Conservation (phyloP, 2,888 invertebrate species). For the Gymnoscelis rufifasciata region DNA sequence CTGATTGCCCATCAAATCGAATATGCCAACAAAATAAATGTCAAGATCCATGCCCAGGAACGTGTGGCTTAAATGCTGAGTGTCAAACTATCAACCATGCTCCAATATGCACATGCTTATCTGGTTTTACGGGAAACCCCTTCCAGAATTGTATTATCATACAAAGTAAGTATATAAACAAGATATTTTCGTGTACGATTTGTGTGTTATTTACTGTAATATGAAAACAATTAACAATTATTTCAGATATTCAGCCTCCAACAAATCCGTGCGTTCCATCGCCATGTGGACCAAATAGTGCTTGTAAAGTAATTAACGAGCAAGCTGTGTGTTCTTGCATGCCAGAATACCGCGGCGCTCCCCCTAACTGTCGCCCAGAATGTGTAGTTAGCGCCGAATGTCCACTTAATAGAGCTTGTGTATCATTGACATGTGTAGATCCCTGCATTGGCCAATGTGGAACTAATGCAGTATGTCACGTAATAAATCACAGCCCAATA, state of each 20-base stretch:
- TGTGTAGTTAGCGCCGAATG: constrained; percentile 87
- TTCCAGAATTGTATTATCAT: constrained; percentile 57
- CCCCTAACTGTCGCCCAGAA: constrained; percentile 85
- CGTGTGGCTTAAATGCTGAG: constrained; percentile 85
- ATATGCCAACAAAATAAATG: constrained; percentile 88
- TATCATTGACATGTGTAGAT: constrained; percentile 83
- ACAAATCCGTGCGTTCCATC: constrained; percentile 85
- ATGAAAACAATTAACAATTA: background rate
- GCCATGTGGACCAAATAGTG: constrained; percentile 90
- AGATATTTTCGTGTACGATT: too few relatives aligned
- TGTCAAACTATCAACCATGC: constrained; percentile 86
- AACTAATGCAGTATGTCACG: constrained; percentile 84
- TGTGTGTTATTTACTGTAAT: too few relatives aligned
- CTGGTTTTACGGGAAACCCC: constrained; percentile 83
- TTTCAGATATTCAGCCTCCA: constrained; percentile 54
- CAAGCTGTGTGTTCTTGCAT: constrained; percentile 86
- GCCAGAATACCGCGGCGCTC: constrained; percentile 81
- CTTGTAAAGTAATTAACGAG: constrained; percentile 84
- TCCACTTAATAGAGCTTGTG: constrained; percentile 81
- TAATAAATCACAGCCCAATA: constrained; percentile 85
- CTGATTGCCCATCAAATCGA: constrained; percentile 85
- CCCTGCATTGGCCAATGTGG: constrained; percentile 87
- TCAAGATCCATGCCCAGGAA: constrained; percentile 86
- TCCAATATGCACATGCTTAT: constrained; percentile 83
- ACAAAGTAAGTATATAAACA: constrained; percentile 57